Evolutionary conservation across 2,797 vertebrate species (phyloP).

Genomic region (Pogoniulus pusillus): DNA sequence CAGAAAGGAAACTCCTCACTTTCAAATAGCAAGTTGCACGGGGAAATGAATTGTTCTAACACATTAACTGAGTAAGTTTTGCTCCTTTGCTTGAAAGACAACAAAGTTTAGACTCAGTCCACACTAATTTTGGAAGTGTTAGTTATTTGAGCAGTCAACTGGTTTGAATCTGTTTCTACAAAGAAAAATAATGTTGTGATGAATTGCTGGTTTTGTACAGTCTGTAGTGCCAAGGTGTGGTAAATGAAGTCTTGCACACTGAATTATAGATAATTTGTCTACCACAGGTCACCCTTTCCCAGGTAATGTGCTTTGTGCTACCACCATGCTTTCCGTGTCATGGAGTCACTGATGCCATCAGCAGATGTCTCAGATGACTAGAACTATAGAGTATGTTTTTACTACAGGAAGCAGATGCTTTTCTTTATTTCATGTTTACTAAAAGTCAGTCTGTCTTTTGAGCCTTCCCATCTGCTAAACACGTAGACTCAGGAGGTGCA

Average conservation of each 20-base stretch:
- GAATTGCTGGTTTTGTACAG: not conserved
- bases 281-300: not conserved
- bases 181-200: not conserved
- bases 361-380: not conserved
- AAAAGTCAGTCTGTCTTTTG: constrained; percentile 30
- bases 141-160: not conserved
- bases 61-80: not conserved
- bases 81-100: not conserved
- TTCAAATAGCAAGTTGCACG: not conserved
- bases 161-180: not conserved
- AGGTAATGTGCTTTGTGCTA: not conserved
- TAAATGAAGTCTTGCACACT: not conserved
- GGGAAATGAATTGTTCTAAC: not conserved
- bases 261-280: not conserved
- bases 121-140: not conserved
- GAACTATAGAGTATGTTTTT: not conserved
- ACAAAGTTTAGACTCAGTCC: not conserved
- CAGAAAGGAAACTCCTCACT: not conserved
- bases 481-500: not conserved
- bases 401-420: constrained; percentile 36
- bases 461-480: constrained; percentile 53
- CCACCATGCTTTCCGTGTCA: not conserved
- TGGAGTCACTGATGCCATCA: not conserved
- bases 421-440: not conserved
- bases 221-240: not conserved